These are phyloP conservation scores for Cisticola juncidis DNA, from an alignment of 2,113 vertebrate genomes.

Conservation along the genomic window DNA sequence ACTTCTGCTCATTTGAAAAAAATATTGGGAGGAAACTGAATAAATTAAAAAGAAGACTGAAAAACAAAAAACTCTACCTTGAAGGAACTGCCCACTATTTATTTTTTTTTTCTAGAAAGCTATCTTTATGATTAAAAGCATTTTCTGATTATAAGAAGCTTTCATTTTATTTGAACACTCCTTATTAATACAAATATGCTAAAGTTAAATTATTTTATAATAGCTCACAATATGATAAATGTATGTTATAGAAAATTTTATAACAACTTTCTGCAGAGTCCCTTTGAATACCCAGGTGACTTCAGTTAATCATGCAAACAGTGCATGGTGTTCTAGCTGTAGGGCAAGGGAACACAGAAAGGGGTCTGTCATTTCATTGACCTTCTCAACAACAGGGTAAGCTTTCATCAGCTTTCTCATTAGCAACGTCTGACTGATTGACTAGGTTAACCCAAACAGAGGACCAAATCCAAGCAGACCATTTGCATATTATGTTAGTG, in stretches of 20 bases:
- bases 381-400: slow-evolving; percentile 39
- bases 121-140: not conserved
- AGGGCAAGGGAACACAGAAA: not conserved
- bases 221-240: not conserved
- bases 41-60: not conserved
- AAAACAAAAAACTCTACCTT: not conserved
- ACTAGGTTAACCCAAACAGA: slow-evolving; percentile 54
- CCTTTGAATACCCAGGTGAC: slow-evolving; percentile 5
- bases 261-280: not conserved
- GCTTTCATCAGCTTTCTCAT: slow-evolving; percentile 51
- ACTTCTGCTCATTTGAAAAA: not conserved
- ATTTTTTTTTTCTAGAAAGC: not conserved
- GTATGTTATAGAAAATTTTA: not conserved
- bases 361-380: not conserved
- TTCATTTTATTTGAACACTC: not conserved
- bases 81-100: not conserved
- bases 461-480: slow-evolving; percentile 3
- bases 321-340: not conserved
- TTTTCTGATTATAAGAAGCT: not conserved
- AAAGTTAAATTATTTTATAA: not conserved
- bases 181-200: not conserved
- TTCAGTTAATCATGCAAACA: slow-evolving; percentile 4
- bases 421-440: slow-evolving; percentile 39
- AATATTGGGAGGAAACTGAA: not conserved
- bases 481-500: slow-evolving; percentile 70